A percentile compares a stretch with the other conserved stretches of the same genome.
Conservation (phyloP, 1,140 invertebrate genomes). For the Nylanderia fulva region DNA sequence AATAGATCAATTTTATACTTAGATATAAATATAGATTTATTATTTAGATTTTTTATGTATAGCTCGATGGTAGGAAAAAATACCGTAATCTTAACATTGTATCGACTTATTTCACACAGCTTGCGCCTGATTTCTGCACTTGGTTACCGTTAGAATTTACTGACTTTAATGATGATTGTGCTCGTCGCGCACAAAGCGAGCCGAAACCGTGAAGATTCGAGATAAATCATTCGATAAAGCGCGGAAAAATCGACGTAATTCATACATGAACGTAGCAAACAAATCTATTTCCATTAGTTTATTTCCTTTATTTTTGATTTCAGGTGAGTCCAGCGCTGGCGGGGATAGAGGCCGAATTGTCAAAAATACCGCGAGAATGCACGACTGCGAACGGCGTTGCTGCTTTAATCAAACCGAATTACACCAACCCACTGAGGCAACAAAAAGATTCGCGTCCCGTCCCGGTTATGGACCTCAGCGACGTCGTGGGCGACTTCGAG, state of each 20-base stretch:
- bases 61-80: not conserved
- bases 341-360: slow-evolving; percentile 75
- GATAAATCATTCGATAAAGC: slow-evolving; percentile 43
- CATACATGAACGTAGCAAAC: not conserved
- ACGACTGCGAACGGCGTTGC: slow-evolving; percentile 68
- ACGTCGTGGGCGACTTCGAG: slow-evolving; percentile 92
- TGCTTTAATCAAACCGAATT: slow-evolving; percentile 69
- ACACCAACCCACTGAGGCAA: slow-evolving; percentile 44
- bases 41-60: not conserved
- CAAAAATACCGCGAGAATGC: slow-evolving; percentile 79
- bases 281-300: slow-evolving; percentile 13
- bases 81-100: not conserved
- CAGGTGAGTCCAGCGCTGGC: slow-evolving; percentile 78
- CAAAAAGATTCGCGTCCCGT: slow-evolving; percentile 60
- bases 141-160: slow-evolving; percentile 21
- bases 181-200: not conserved
- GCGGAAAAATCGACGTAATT: not conserved
- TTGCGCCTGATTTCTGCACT: not conserved
- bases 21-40: not conserved
- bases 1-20: not conserved
- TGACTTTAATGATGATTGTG: slow-evolving; percentile 24
- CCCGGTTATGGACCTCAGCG: slow-evolving; percentile 85
- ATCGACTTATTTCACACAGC: not conserved
- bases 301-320: slow-evolving; percentile 55
- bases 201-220: slow-evolving; percentile 24